Base-by-base conservation (phyloP, 2,888 invertebrate genomes). In the Argyresthia albistria region DNA sequence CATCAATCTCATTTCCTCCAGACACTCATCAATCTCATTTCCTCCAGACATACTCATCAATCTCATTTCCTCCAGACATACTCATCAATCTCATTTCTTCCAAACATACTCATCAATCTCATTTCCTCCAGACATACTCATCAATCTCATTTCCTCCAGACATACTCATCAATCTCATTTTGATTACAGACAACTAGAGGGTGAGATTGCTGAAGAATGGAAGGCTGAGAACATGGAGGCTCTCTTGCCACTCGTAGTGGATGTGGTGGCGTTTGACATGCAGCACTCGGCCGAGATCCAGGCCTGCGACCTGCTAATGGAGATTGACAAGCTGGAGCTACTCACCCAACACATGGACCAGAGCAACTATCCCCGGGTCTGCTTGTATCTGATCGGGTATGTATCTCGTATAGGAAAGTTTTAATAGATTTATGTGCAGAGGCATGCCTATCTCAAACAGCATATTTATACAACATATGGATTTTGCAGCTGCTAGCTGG, bases 211-310 rank as follows among this genome's bases (percentile, higher is more conserved):
- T 1, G 92, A 93, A 53, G 96, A 97, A 76, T 98, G 97, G 95
- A 83, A 80, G 59, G 66, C 75, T 53, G 82, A 82, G 7, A 87
- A 83, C 48, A 80, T 77, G 78, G 88, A 90, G 16, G 89, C 91
- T 52, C 80, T 99, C 39, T 86, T 95, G 55, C 89, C 91, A 3
- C 81, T 99, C 54, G 94, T 97, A 1, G 90, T 93, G 56, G 94
- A 97, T 72, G 97, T 99, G 50, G 92, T 99, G 25, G 91, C 94
- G 0, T 99, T 98, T 76, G 96, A 99, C 73, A 97, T 98, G 95
- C 92, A 93, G 58, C 98, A 99, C 78, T 98, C 99, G 69, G 99
- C 99, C 1, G 99, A 99, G 83, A 96, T 98, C 0, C 99, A 99
- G 81, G 99, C 98, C 0, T 99, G 98, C 76, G 99, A 99, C 84